Conservation (phyloP, 2,113 vertebrate species). For the Siphamia tubifer region DNA sequence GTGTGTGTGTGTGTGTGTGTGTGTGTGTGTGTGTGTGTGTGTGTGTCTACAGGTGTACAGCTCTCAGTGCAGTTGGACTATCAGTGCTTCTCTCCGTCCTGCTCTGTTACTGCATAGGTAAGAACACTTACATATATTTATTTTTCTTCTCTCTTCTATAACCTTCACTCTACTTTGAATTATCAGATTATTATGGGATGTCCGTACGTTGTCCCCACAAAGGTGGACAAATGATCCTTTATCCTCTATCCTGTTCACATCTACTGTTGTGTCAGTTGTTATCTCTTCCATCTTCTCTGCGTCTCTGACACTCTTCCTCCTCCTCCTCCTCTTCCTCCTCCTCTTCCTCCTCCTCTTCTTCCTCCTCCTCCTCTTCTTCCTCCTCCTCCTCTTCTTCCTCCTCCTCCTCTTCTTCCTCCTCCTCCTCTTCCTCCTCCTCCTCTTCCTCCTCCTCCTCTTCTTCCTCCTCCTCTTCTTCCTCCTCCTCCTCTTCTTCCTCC, state of each 20-base stretch:
- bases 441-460: too few relatives aligned
- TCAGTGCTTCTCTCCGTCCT: conserved; percentile 93
- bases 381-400: too few relatives aligned
- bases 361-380: too few relatives aligned
- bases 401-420: too few relatives aligned
- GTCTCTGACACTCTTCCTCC: too few relatives aligned
- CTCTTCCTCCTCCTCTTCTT: too few relatives aligned
- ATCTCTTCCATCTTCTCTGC: neutral
- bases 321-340: too few relatives aligned
- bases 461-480: too few relatives aligned
- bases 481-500: too few relatives aligned
- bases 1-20: neutral
- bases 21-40: neutral
- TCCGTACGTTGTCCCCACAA: neutral
- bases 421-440: too few relatives aligned
- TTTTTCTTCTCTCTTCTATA: neutral
- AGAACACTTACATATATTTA: conserved; percentile 45
- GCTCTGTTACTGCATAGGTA: conserved; percentile 98
- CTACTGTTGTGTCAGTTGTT: neutral
- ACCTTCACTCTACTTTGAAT: neutral
- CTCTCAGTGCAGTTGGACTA: conserved; percentile 93
- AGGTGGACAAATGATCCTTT: conserved; percentile 13
- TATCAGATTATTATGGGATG: neutral
- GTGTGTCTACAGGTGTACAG: conserved; percentile 82
- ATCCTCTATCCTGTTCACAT: conserved; percentile 2